A percentile compares a stretch with the other conserved stretches of the same genome.
Evolutionary conservation across 35 echinoderm and acorn worm species (phyloP).

Genomic region (Ophiothrix spiculata): DNA sequence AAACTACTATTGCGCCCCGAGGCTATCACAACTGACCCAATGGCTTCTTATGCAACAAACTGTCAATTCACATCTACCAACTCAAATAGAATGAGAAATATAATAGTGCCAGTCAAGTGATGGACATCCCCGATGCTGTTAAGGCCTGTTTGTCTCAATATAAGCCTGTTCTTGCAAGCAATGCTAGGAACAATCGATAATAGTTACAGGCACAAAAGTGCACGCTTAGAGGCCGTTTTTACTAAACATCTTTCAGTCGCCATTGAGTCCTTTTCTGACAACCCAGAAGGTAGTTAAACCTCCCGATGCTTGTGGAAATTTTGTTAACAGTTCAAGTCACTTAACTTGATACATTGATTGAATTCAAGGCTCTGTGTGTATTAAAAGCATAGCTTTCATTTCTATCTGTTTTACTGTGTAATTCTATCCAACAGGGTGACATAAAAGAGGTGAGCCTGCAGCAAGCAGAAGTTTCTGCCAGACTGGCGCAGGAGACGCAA

Average conservation of each 20-base stretch:
- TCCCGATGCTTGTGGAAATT: neutral
- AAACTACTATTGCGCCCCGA: no score
- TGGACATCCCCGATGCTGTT: no score
- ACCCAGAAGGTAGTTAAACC: neutral
- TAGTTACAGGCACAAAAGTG: neutral
- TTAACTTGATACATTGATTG: neutral
- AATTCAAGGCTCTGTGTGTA: neutral
- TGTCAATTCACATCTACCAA: no score
- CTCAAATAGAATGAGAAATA: no score
- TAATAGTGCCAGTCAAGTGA: no score
- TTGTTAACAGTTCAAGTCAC: neutral
- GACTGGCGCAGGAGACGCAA: slow-evolving; percentile 42
- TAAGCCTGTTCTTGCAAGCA: neutral
- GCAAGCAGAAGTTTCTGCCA: slow-evolving; percentile 20
- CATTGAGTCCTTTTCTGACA: neutral
- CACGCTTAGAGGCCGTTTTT: neutral
- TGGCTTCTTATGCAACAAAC: no score
- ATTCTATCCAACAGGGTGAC: slow-evolving; percentile 26
- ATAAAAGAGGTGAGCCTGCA: slow-evolving; percentile 22
- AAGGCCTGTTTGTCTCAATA: no score
- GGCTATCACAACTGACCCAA: no score
- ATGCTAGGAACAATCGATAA: neutral
- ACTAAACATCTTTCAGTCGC: neutral
- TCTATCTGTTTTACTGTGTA: neutral
- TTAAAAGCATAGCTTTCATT: neutral